Evolutionary conservation across 2,113 vertebrate genomes (phyloP), one percentile per base, ranked within the genome.

Genomic region (Mirounga angustirostris): DNA sequence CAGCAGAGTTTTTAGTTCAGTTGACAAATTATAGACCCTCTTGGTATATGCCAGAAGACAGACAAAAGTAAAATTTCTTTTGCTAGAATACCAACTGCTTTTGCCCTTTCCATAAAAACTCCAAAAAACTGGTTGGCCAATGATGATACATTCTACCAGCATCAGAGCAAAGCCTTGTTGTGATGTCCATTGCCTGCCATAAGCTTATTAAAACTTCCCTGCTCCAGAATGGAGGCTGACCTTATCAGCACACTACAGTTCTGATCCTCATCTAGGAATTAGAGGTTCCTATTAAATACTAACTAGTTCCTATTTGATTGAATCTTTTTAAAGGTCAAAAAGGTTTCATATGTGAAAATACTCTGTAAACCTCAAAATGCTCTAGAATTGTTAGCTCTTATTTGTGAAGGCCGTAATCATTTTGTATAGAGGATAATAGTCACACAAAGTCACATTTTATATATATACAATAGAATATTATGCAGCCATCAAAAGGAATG

Each of bases 301-400:
- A 11, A 63, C 4, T 6, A 11, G 0, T 40, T 76, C 21, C 58
- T 86, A 30, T 21, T 92, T 73, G 89, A 79, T 16, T 78, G 43
- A 71, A 91, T 56, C 33, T 76, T 65, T 63, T 95, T 96, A 85
- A 91, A 85, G 58, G 87, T 88, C 33, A 80, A 59, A 69, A 30
- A 40, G 33, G 2, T 65, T 82, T 80, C 85, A 0, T 54, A n/a
- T 36, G 5, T 65, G 43, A 94, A 90, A 76, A 69, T 40, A 54
- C 26, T 28, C 88, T 36, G 10, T 65, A 84, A 94, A 46, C 28
- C 94, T 89, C 10, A 85, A 93, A 87, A 58, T 52, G 5, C 24
- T 46, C 2, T 71, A 30, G 24, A 74, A 90, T 84, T 92, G 2
- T 84, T 84, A 71, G 3, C 14, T 97, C 26, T 96, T 74, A 89